A percentile compares a stretch with the other conserved stretches of the same genome.
Evolutionary conservation across 2,888 invertebrate species (phyloP).

Genomic region (Pomacea canaliculata): DNA sequence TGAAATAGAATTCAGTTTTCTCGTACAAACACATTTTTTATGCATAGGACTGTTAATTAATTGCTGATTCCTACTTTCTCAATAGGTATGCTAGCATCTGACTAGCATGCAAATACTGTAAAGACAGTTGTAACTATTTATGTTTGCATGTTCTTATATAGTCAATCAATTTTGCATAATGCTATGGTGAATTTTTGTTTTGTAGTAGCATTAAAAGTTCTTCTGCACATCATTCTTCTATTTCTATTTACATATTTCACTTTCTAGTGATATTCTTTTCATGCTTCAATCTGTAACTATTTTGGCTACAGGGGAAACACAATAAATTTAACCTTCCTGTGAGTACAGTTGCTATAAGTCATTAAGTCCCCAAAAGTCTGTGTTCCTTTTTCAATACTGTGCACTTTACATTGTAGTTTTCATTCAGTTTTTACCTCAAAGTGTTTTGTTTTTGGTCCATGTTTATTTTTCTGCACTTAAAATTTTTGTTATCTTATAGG

Average conservation of each 20-base stretch:
- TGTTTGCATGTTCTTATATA: too few species aligned
- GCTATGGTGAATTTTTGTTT: too few species aligned
- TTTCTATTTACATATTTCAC: neutral
- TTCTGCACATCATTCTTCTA: too few species aligned
- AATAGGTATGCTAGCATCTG: neutral
- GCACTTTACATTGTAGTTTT: too few species aligned
- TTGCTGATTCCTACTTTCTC: neutral
- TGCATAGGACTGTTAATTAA: neutral
- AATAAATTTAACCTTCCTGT: conserved; percentile 53
- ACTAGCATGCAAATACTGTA: neutral
- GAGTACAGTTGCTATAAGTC: conserved; percentile 36
- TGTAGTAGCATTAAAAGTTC: too few species aligned
- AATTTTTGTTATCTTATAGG: too few species aligned
- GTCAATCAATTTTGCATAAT: too few species aligned
- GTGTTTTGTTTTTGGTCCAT: too few species aligned
- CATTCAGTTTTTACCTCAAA: too few species aligned
- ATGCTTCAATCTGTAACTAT: conserved; percentile 1
- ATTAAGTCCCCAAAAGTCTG: too few species aligned
- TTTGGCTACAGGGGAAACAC: neutral
- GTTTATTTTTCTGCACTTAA: too few species aligned
- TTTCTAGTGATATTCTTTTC: neutral
- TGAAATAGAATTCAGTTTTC: neutral
- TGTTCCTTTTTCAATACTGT: too few species aligned
- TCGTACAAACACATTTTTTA: neutral
- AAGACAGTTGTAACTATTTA: neutral